Evolutionary conservation across 1,140 invertebrate species (phyloP), one percentile per base, ranked within the genome.

Genomic region (Caerostris darwini): DNA sequence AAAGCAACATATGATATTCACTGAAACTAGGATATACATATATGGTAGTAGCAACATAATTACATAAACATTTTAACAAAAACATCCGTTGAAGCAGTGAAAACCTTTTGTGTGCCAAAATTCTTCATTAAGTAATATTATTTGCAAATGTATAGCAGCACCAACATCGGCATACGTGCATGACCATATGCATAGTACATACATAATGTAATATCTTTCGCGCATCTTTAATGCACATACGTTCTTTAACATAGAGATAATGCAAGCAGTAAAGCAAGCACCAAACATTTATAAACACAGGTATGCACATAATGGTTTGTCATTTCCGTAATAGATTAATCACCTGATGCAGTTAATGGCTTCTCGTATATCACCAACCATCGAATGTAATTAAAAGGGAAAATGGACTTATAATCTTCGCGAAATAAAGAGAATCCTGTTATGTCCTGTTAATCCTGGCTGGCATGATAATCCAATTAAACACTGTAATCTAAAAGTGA

Each of bases 241-340:
- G 7, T n/a, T n/a, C 61, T 67, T 17, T 67, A 14, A 6, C 14
- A 67, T 6, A 67, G 61, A 67, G n/a, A 67, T 67, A 67, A 67
- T 67, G 61, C 14, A 61, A 67, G 61, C 34, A 34, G 34, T 67
- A 14, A 17, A 14, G 12, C 61, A 67, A 67, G 34, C 58, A 17
- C n/a, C 14, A 67, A 67, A 17, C 61, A 67, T 67, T n/a, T 67
- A 67, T 12, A n/a, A 67, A 67, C 14, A 67, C 61, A 67, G 34
- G 34, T 34, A 67, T 67, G n/a, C n/a, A 67, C 5, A 12, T 7
- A 67, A n/a, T 17, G 14, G 17, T n/a, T 17, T 67, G n/a, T 67
- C 61, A 67, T 67, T 67, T 67, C 17, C n/a, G 61, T 67, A 67
- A 67, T 67, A 67, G 61, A 67, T 67, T 67, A 67, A 67, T 67